Conservation (phyloP, 2,113 vertebrate genomes). For the Myotis yumanensis region DNA sequence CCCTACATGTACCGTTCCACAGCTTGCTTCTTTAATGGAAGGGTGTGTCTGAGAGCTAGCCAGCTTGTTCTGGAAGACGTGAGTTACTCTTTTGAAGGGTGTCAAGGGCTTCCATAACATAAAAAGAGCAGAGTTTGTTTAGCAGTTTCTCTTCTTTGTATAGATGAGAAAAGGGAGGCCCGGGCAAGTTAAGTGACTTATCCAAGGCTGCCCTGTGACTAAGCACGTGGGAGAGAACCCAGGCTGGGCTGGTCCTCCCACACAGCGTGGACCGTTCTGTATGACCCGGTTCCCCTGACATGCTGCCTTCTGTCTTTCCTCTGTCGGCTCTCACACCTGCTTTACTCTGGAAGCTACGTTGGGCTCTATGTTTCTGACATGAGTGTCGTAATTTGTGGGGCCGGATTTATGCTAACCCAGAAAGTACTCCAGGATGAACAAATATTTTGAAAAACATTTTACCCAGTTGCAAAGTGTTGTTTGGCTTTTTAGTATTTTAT, state of each 20-base stretch:
- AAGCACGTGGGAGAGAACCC: background rate
- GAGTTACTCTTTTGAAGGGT: background rate
- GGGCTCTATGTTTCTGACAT: background rate
- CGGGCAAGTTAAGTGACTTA: background rate
- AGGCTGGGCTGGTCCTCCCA: background rate
- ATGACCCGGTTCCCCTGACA: rapidly evolving
- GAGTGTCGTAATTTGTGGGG: background rate
- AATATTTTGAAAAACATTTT: conserved; percentile 1
- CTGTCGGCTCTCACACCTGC: background rate
- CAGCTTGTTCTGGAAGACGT: background rate
- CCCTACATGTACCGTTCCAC: background rate
- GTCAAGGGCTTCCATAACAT: background rate
- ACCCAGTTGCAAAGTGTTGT: background rate
- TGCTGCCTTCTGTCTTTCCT: background rate
- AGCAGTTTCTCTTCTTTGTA: conserved; percentile 1
- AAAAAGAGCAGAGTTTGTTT: background rate
- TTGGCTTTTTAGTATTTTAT: conserved; percentile 36
- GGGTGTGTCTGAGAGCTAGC: background rate
- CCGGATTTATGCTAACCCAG: background rate
- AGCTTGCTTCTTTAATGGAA: background rate
- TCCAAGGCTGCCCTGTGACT: background rate
- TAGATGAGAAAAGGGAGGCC: background rate
- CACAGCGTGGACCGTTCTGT: rapidly evolving
- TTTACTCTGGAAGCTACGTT: background rate
- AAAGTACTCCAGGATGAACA: background rate